Evolutionary conservation across 2,797 vertebrate species (phyloP), one percentile per base, ranked within the genome.

Genomic region (Hypotaenidia philippensis): DNA sequence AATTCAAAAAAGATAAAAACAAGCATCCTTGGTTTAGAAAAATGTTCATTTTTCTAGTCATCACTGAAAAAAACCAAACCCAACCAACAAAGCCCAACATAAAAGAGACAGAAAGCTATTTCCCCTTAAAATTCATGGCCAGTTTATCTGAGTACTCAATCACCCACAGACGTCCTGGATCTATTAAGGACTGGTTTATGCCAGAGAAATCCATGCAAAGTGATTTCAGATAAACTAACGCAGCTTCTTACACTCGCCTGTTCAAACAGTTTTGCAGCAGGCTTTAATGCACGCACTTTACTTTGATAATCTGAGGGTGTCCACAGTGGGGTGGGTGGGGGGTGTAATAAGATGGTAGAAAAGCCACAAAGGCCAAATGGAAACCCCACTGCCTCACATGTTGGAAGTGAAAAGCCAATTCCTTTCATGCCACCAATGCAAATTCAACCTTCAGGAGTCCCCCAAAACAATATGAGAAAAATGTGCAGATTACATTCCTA

Each of bases 71-170:
- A 69, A 76, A 53, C 36, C 36, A 9, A 19, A 18, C 23, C 13
- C 47, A 49, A 50, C 45, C 45, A 47, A 53, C 53, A n/a, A 56
- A 40, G 34, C 1, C 25, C 25, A 80, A 78, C 40, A 49, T 83
- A 74, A 76, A 72, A 85, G 32, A 81, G 76, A 82, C 47, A 95
- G 75, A 83, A 83, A 88, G 69, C 59, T 78, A 56, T 70, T 94
- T 88, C 10, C 40, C 63, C 74, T 83, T 79, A 88, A 93, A 94
- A 95, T 90, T 90, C 85, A 95, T 83, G 79, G 72, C 55, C 83
- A 91, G 82, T 91, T 95, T 94, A 96, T 96, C 90, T 92, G 79
- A 94, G 69, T 59, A 90, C 38, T 95, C 1, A 0, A 56, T 94
- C 93, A 94, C 76, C 31, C 85, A 83, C 80, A 86, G 83, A 70